Conservation (phyloP, 2,797 vertebrate species). For the Poecilia velifera region DNA sequence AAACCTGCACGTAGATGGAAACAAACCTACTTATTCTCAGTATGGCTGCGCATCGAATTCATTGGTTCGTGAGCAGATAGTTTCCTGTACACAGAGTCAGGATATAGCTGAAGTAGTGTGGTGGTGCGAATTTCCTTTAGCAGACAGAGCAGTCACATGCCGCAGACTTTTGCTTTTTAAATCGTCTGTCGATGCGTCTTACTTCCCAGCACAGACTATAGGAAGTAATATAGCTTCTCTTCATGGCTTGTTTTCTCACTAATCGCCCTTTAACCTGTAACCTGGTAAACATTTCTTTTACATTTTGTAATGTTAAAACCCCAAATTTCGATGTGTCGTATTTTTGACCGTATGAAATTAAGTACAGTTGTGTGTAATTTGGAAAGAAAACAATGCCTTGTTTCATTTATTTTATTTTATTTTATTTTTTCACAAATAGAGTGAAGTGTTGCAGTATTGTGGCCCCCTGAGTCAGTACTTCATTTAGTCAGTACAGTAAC, state of each 20-base stretch:
- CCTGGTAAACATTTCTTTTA: neutral
- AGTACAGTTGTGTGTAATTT: neutral
- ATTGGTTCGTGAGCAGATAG: conserved; percentile 18
- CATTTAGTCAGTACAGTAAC: neutral
- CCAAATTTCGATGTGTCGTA: neutral
- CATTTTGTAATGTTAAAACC: neutral
- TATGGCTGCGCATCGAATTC: neutral
- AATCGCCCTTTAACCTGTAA: neutral
- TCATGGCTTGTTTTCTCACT: neutral
- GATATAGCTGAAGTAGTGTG: conserved; percentile 4
- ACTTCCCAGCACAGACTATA: neutral
- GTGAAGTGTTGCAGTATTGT: neutral
- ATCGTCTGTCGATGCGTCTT: neutral
- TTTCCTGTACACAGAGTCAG: conserved; percentile 24
- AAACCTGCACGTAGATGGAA: neutral
- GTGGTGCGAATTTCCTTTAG: conserved; percentile 28
- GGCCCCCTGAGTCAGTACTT: neutral
- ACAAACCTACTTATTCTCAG: neutral
- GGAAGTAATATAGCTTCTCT: neutral
- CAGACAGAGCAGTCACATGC: neutral
- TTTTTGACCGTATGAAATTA: neutral
- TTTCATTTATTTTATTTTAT: neutral
- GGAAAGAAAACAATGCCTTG: neutral
- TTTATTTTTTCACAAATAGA: neutral
- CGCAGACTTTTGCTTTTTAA: neutral